Percentiles rank a stretch among this genome's conserved stretches.
Conservation (phyloP, 2,113 vertebrate genomes). For the Mola mola region DNA sequence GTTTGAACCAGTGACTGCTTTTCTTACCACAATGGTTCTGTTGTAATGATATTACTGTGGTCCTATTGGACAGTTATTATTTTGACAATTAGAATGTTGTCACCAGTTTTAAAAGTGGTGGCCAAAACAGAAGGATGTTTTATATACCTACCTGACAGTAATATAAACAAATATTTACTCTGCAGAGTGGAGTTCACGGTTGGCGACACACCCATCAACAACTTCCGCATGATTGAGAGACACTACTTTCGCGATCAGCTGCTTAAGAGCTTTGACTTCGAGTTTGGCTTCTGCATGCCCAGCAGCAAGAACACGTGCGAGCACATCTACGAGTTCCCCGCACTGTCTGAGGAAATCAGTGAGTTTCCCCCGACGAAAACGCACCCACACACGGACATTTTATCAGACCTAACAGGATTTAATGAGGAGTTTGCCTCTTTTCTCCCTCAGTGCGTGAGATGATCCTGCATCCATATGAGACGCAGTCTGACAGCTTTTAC, state of each 20-base stretch:
- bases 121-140: too few relatives aligned
- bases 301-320: constrained; percentile 99
- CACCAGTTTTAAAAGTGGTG: too few relatives aligned
- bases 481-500: constrained; percentile 99
- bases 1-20: too few relatives aligned
- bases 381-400: not conserved
- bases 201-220: constrained; percentile 94
- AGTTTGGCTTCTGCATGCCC: constrained; percentile 99
- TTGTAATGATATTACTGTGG: too few relatives aligned
- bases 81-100: too few relatives aligned
- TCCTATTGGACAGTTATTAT: too few relatives aligned
- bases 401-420: not conserved
- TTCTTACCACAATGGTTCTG: too few relatives aligned
- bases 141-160: not conserved
- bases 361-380: constrained; percentile 64
- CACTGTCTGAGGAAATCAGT: constrained; percentile 97
- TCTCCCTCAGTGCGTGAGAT: constrained; percentile 90
- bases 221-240: constrained; percentile 99
- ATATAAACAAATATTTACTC: not conserved
- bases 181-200: constrained; percentile 97
- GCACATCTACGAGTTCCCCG: constrained; percentile 98
- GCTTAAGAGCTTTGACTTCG: constrained; percentile 98
- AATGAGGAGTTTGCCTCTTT: constrained; percentile 21
- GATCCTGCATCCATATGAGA: constrained; percentile 95
- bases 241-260: constrained; percentile 96